Base-by-base conservation (phyloP, 1,140 invertebrate genomes). In the Caerostris darwini region DNA sequence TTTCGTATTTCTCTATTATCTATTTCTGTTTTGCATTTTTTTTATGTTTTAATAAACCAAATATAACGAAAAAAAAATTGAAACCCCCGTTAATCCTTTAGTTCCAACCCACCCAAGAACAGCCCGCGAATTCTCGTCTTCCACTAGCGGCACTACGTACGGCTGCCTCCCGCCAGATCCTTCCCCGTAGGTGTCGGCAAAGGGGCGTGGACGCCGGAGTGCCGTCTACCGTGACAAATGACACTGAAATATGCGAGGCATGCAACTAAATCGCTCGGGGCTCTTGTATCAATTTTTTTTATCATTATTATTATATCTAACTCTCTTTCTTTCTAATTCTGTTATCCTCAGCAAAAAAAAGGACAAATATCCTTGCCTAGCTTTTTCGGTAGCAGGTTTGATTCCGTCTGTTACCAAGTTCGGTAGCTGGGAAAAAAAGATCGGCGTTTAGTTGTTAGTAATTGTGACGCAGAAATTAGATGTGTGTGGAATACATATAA, bases 241-340 rank as follows among this genome's bases (percentile, higher is more conserved):
- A 83, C 81, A 83, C n/a, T 53, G 19, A 92, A 59, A 34, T 83
- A 92, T 92, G 90, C 81, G 0, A 92, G 50, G 90, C 90, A 92
- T 92, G 90, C 58, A 8, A 77, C 71, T 77, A 10, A 58, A 8
- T 50, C 7, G 50, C 50, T 57, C 56, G 69, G 58, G 56, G 67
- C 90, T 14, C n/a, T 77, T 71, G 34, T 50, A 50, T 34, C 71
- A 12, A 77, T 50, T 77, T 77, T 50, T 34, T 34, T 34, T 34
- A 34, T 34, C 34, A 34, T 34, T 34, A 34, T 77, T 50, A 50
- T 77, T 77, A 50, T 77, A 50, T 77, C 53, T 77, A 50, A 50
- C 34, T 34, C 71, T 77, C 34, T 77, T n/a, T 67, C 69, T 71
- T 19, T 77, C 50, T 77, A 50, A 77, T 77, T 77, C 53, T 50